A percentile compares a stretch with the other conserved stretches of the same genome.
Evolutionary conservation across 2,888 invertebrate species (phyloP).

Genomic region (Gonocerus acuteangulatus): DNA sequence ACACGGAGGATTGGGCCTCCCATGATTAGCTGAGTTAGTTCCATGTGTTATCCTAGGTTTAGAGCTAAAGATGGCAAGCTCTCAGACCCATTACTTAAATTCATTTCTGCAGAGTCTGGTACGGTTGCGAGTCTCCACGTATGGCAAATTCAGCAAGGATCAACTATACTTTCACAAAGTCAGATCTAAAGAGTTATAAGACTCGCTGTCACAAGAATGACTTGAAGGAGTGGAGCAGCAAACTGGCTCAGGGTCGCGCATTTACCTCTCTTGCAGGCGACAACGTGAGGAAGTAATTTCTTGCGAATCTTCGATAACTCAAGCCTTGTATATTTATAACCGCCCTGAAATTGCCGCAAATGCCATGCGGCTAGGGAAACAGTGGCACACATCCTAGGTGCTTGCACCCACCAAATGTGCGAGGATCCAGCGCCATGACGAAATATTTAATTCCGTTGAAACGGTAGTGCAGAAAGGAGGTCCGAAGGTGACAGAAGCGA

Average conservation of each 20-base stretch:
- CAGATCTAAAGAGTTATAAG: background rate
- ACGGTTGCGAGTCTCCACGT: background rate
- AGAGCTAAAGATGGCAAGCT: constrained; percentile 35
- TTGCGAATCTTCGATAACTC: constrained; percentile 28
- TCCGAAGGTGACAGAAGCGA: constrained; percentile 8
- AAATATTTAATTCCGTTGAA: constrained; percentile 17
- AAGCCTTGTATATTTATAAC: constrained; percentile 39
- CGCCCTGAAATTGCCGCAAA: constrained; percentile 40
- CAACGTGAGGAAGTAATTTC: constrained; percentile 36
- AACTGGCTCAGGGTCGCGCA: constrained; percentile 13
- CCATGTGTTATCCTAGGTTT: constrained; percentile 34
- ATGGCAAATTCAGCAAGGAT: background rate
- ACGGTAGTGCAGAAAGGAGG: constrained; percentile 1
- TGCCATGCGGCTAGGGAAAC: constrained; percentile 40
- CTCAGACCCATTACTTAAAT: constrained; percentile 8
- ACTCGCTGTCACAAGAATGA: constrained; percentile 9
- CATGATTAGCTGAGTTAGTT: constrained; percentile 38
- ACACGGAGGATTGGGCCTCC: constrained; percentile 41
- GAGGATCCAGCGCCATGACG: constrained; percentile 30
- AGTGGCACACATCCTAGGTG: constrained; percentile 40
- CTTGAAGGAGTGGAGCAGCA: background rate
- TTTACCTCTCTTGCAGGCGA: constrained; percentile 28
- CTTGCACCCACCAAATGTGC: constrained; percentile 30
- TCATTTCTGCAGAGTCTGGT: background rate
- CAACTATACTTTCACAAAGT: background rate